Evolutionary conservation across 2,113 vertebrate genomes (phyloP).

Genomic region (Petroica traversi): DNA sequence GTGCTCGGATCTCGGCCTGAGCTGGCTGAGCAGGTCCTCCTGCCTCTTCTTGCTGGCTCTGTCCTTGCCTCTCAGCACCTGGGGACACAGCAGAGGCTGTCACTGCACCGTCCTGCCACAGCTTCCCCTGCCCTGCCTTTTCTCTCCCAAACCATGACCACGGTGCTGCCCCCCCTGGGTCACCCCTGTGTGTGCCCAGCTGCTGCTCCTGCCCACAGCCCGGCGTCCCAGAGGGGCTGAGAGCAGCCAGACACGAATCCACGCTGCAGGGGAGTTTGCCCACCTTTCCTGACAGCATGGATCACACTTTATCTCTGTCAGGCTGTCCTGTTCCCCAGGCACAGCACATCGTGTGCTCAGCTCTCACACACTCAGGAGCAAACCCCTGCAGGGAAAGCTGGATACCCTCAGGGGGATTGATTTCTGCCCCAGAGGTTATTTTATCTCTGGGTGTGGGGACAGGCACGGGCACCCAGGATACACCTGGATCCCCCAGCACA

Average conservation of each 20-base stretch:
- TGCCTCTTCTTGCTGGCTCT: background rate
- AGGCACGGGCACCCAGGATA: background rate
- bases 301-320: fast-evolving
- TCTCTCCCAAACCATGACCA: background rate
- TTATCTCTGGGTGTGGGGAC: background rate
- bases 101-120: fast-evolving
- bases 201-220: background rate
- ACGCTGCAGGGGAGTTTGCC: fast-evolving
- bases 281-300: too few relatives aligned
- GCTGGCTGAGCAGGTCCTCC: slow-evolving; percentile 1
- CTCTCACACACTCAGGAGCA: background rate
- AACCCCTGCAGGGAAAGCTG: background rate
- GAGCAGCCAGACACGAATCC: fast-evolving
- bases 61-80: slow-evolving; percentile 26
- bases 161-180: too few relatives aligned
- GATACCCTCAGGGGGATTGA: background rate
- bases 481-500: background rate
- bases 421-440: background rate
- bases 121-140: fast-evolving
- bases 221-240: fast-evolving
- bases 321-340: background rate
- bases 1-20: background rate
- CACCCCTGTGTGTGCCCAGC: fast-evolving
- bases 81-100: background rate
- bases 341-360: background rate